Evolutionary conservation across 2,113 vertebrate genomes (phyloP), one percentile per base, ranked within the genome.

Genomic region (Polypterus bichir): DNA sequence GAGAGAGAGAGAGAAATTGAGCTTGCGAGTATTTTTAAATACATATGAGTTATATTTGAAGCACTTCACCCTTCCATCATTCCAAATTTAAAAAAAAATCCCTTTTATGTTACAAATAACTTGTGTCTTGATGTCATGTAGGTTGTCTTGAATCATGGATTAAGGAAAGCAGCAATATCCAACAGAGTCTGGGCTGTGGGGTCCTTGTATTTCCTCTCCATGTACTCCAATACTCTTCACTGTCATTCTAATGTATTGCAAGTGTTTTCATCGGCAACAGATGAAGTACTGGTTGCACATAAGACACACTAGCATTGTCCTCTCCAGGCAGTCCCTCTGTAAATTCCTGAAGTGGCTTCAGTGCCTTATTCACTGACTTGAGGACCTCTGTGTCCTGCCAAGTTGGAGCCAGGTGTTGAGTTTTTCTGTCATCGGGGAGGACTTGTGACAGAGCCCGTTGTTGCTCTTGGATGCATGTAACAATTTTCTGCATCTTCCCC

Each of bases 371-470:
- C 3, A n/a, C 4, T 7, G 57, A 58, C 63, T 64, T 54, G 2
- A 64, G 47, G 4, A 64, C 49, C n/a, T 64, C 56, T 1, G 52
- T 44, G 44, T 65, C 64, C 59, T 65, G 64, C 58, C 64, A 61
- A 53, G 59, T 47, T 9, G 52, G 46, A 49, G 59, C 47, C 46
- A 64, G 48, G 44, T 57, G 49, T 51, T 45, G 4, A 48, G 59
- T 44, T 48, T 65, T 61, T 56, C 59, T n/a, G 64, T 65, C 64
- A 60, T 11, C 64, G 9, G 64, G 61, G 5, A 65, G 59, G 49
- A 61, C 52, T 6, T 61, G 46, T 46, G 59, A 61, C 49, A 65
- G 7, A 7, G 59, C 64, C 59, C 52, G 45, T 11, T 8, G 46
- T 54, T 65, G 59, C 27, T 27, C 27, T 27, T 27, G 27, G 27